These are phyloP conservation scores for Papilio gigon DNA, from an alignment of 2,888 invertebrate species.

Conservation along the genomic window DNA sequence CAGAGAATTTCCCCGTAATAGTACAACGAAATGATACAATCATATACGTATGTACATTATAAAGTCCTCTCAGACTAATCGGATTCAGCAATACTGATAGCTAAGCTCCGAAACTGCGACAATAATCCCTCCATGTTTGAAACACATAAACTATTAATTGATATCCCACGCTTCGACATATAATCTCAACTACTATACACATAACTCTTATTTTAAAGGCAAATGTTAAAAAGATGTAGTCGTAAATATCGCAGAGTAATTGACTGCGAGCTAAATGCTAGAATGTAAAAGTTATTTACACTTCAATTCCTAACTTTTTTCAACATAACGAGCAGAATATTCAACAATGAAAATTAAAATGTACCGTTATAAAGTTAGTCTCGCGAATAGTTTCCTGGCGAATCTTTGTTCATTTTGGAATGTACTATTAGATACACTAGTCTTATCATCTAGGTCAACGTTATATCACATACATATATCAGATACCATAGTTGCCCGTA, in stretches of 20 bases:
- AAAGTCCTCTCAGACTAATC: background rate
- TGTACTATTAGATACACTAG: background rate
- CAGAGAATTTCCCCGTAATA: background rate
- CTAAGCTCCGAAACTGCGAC: background rate
- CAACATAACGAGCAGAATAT: background rate
- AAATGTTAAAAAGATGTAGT: too few relatives aligned
- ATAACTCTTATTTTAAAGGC: too few relatives aligned
- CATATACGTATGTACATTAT: background rate
- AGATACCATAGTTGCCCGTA: background rate
- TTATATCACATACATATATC: too few relatives aligned
- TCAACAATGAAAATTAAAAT: background rate
- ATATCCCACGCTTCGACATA: too few relatives aligned
- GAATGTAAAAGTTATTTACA: background rate
- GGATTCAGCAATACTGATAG: background rate
- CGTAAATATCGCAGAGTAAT: too few relatives aligned
- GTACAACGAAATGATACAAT: background rate
- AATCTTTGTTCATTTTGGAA: background rate
- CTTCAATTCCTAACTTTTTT: background rate
- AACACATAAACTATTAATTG: background rate
- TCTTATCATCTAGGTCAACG: background rate
- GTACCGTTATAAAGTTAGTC: background rate
- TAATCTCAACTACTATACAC: too few relatives aligned
- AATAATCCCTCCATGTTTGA: background rate
- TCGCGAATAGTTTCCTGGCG: background rate
- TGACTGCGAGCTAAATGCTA: background rate